A percentile compares a stretch with the other conserved stretches of the same genome.
These are phyloP conservation scores for Prosopocoilus inquinatus DNA, from an alignment of 2,888 invertebrate genomes.

Conservation along the genomic window DNA sequence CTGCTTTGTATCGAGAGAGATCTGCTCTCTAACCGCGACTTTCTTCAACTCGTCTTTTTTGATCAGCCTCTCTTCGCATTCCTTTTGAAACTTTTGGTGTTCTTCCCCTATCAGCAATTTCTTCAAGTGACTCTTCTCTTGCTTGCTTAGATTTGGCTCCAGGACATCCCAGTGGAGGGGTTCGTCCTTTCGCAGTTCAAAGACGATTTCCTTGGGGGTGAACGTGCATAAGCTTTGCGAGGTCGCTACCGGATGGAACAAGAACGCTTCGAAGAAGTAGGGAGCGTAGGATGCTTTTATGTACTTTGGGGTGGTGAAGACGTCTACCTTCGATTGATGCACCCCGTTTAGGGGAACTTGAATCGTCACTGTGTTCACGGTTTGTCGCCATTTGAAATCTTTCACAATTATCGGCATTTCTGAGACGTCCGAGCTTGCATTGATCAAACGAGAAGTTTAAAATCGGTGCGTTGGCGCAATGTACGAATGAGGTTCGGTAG, in stretches of 20 bases:
- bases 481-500: too few species aligned
- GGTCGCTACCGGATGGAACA: conserved; percentile 62
- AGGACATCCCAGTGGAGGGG: conserved; percentile 58
- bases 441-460: too few species aligned
- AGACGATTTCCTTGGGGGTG: conserved; percentile 60
- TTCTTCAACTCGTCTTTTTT: conserved; percentile 58
- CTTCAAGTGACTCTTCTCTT: conserved; percentile 58
- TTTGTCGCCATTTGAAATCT: conserved; percentile 76
- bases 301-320: conserved; percentile 68
- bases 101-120: conserved; percentile 58
- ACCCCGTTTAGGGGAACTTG: conserved; percentile 65
- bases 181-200: conserved; percentile 65
- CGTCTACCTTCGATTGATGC: conserved; percentile 63
- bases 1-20: conserved; percentile 58
- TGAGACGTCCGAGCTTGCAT: not conserved
- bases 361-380: conserved; percentile 59
- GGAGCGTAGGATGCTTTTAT: conserved; percentile 72
- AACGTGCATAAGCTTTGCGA: conserved; percentile 64
- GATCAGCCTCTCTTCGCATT: conserved; percentile 54
- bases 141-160: conserved; percentile 57
- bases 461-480: too few species aligned
- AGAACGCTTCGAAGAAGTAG: conserved; percentile 72
- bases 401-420: conserved; percentile 72
- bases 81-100: conserved; percentile 57
- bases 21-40: conserved; percentile 60